Evolutionary conservation across 2,888 invertebrate species (phyloP), one percentile per base, ranked within the genome.

Genomic region (Deilephila elpenor): DNA sequence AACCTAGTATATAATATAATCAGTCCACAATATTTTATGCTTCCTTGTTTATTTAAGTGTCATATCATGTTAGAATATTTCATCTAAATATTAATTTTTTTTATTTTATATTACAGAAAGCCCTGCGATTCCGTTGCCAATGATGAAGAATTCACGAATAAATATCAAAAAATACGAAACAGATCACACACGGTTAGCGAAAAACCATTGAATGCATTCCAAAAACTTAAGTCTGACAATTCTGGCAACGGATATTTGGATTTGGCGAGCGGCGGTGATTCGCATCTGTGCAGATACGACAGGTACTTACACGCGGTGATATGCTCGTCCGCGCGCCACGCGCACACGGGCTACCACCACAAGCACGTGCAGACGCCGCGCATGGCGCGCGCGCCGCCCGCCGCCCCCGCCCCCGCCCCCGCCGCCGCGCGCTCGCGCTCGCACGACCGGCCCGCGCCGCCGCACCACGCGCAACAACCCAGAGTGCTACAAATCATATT

Each of bases 221-320:
- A 91, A 76, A 92, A 92, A 80, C 79, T 78, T 5, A 93, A 91
- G 82, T 81, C 85, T 0, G 95, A 95, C n/a, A 87, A 88, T 74
- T 82, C 86, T 59, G 91, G 86, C 78, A 95, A 96, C 77, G 96
- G 96, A 83, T 96, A 96, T 83, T 91, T 96, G 78, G 96, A 96
- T 85, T 85, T 96, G 85, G 96, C 96, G 77, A 94, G 95, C 83
- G 95, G 95, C 75, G 96, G 96, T 19, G 95, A 95, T 75, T 95
- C 96, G 8, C 89, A 96, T 82, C 81, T 95, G 78, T 94, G 94
- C 77, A 82, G 94, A 74, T 96, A 96, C 83, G 96, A 96, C 83
- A 94, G 96, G 74, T 96, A 96, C 85, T 86, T 96, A 74, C 96
- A 96, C 84, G 96, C 96, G 64, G 96, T 96, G 67, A 96, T 96